Conservation (phyloP, 2,888 invertebrate species). For the Dryadula phaetusa region DNA sequence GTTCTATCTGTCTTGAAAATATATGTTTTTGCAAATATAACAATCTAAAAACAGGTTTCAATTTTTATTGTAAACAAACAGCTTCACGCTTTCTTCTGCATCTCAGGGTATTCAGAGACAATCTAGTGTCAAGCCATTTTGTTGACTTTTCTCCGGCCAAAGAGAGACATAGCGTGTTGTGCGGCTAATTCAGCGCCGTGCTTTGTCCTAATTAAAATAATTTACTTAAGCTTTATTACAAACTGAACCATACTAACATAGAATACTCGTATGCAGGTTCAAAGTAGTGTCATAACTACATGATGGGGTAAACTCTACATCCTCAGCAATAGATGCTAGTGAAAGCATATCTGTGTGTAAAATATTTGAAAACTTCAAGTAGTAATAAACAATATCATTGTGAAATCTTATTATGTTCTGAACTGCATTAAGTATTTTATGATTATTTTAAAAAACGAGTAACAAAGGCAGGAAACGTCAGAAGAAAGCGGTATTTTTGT, state of each 20-base stretch:
- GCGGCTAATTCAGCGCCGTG: no score
- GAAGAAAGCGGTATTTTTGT: slow-evolving; percentile 50
- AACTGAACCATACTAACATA: not conserved
- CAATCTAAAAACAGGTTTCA: not conserved
- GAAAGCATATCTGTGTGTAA: no score
- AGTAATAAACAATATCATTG: not conserved
- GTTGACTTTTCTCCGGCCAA: no score
- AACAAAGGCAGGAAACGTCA: slow-evolving; percentile 51
- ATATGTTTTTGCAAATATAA: no score
- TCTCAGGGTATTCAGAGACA: no score
- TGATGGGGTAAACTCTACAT: not conserved
- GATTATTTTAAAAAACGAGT: slow-evolving; percentile 44
- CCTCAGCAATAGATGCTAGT: not conserved
- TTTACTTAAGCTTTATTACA: no score
- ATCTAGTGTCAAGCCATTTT: no score
- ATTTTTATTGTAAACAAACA: not conserved
- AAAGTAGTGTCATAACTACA: not conserved
- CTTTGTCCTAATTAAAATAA: no score
- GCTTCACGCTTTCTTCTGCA: no score
- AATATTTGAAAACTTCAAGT: not conserved
- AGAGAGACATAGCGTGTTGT: no score
- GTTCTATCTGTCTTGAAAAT: no score
- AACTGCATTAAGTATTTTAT: slow-evolving; percentile 42
- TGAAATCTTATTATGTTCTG: slow-evolving; percentile 5
- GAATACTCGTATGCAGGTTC: not conserved